These are phyloP conservation scores for Nycticorax nycticorax DNA, from an alignment of 2,113 vertebrate genomes.

Conservation along the genomic window DNA sequence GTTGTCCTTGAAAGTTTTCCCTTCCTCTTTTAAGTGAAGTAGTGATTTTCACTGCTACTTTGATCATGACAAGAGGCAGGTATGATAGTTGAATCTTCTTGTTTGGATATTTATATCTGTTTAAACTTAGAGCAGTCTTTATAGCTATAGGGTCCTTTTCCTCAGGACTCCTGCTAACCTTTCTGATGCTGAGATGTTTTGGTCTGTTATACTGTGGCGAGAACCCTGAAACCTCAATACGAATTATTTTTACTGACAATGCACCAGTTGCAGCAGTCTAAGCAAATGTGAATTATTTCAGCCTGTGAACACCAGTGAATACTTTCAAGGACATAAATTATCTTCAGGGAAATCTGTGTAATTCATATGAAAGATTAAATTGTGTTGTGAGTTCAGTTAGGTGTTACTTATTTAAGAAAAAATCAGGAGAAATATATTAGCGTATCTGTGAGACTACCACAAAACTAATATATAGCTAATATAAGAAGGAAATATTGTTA, in stretches of 20 bases:
- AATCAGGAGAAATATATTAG: background rate
- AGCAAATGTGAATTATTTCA: background rate
- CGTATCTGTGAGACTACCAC: background rate
- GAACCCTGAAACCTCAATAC: background rate
- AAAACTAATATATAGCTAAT: background rate
- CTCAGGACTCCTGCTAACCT: background rate
- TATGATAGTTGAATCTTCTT: background rate
- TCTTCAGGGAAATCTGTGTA: background rate
- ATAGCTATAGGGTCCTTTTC: background rate
- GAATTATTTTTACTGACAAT: background rate
- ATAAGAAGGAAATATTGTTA: background rate
- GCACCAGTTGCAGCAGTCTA: background rate
- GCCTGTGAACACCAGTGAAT: background rate
- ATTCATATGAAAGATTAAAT: background rate
- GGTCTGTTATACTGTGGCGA: background rate
- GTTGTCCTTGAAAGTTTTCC: background rate
- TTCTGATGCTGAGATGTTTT: background rate
- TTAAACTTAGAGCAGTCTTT: background rate
- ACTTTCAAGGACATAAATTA: background rate
- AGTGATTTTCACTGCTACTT: background rate
- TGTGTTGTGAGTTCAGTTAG: background rate
- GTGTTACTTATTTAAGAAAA: background rate
- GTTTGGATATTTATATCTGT: background rate
- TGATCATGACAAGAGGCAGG: background rate
- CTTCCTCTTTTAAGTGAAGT: background rate